phyloP scores from a whole-genome alignment of 2,797 vertebrate species.

The Aplochiton taeniatus region DNA sequence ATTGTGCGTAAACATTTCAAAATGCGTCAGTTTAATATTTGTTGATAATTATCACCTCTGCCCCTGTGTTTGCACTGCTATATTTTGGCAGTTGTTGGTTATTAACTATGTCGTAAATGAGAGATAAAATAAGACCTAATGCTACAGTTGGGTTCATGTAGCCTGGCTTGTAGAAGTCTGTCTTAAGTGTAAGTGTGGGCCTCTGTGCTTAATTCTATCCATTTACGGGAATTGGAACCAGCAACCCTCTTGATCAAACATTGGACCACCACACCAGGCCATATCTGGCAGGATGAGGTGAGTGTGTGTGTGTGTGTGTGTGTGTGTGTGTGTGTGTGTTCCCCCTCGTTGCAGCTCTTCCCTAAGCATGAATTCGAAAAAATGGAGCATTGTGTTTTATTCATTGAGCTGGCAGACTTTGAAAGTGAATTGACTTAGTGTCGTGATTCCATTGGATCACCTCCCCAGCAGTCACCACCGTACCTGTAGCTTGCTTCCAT shows the following conservation, averaged over 20 bases:
- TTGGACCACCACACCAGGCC: no score
- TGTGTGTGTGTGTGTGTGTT: no score
- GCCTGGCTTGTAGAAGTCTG: no score
- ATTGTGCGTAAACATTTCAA: constrained; percentile 59
- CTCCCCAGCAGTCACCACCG: constrained; percentile 9
- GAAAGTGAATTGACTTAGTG: constrained; percentile 57
- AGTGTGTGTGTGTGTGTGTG: no score
- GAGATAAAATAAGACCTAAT: constrained; percentile 29
- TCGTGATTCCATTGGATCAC: constrained; percentile 20
- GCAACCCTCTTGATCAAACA: no score
- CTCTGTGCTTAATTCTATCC: no score
- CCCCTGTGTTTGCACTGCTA: constrained; percentile 48
- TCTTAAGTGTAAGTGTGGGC: no score
- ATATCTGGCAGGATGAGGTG: no score
- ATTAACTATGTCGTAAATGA: constrained; percentile 33
- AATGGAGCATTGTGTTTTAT: constrained; percentile 62
- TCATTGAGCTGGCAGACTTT: constrained; percentile 57
- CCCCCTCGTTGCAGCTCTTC: constrained; percentile 29
- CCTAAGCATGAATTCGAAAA: constrained; percentile 45
- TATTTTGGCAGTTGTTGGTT: constrained; percentile 47
- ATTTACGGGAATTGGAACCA: no score
- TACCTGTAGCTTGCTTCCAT: constrained; percentile 44
- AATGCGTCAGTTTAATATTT: constrained; percentile 53
- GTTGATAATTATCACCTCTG: constrained; percentile 54
- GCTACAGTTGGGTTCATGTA: constrained; percentile 13